phyloP scores from a whole-genome alignment of 1,140 invertebrate species.

The Oscheius sp. region DNA sequence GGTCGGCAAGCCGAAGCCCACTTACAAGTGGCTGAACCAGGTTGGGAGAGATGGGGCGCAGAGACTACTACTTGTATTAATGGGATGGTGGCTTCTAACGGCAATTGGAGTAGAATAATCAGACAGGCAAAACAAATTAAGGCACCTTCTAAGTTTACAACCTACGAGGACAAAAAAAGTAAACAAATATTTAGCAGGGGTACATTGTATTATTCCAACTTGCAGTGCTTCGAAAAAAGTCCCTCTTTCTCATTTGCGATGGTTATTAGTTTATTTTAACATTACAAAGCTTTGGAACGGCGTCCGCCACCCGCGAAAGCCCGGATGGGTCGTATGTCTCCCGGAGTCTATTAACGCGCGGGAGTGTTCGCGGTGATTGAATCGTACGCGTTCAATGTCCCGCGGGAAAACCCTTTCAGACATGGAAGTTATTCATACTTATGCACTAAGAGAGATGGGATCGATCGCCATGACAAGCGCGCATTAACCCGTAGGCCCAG shows the following conservation, averaged over 20 bases:
- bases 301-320: too few species aligned
- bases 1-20: conserved; percentile 37
- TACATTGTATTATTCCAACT: background rate
- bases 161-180: conserved; percentile 5
- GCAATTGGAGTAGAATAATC: too few species aligned
- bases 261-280: too few species aligned
- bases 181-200: background rate
- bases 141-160: too few species aligned
- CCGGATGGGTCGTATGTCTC: too few species aligned
- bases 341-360: background rate
- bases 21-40: conserved; percentile 39
- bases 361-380: conserved; percentile 8
- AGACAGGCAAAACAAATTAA: too few species aligned
- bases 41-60: too few species aligned
- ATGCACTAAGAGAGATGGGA: conserved; percentile 10
- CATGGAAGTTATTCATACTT: conserved; percentile 6
- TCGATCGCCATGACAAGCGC: background rate
- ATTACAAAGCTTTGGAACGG: too few species aligned
- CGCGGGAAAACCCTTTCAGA: conserved; percentile 8
- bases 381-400: conserved; percentile 5
- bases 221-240: background rate
- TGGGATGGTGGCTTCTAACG: too few species aligned
- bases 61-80: too few species aligned
- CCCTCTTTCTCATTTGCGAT: background rate
- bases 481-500: background rate